Conservation (phyloP, 2,113 vertebrate genomes). For the Tiliqua scincoides region DNA sequence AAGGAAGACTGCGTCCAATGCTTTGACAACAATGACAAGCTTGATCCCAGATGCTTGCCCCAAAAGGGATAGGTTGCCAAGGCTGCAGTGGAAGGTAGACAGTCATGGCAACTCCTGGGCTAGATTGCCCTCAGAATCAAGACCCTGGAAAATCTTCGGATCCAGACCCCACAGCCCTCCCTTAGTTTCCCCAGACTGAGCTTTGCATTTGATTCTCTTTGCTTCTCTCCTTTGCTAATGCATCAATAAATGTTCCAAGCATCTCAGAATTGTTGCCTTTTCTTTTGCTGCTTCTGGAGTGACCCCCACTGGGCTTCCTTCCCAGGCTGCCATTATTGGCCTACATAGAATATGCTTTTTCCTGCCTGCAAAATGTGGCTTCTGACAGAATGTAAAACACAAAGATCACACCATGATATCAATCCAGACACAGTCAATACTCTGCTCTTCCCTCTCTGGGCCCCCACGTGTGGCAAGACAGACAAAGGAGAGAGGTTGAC, state of each 20-base stretch:
- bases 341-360: no score
- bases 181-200: background rate
- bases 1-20: background rate
- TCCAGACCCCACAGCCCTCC: no score
- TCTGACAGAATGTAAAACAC: no score
- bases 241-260: background rate
- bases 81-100: no score
- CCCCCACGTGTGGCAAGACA: no score
- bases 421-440: no score
- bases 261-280: background rate
- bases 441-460: no score
- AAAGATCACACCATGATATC: no score
- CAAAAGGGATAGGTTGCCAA: background rate
- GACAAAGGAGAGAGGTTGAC: no score
- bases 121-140: background rate
- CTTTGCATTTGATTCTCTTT: background rate
- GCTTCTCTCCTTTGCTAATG: background rate
- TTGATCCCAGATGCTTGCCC: background rate
- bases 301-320: background rate
- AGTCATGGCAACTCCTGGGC: background rate
- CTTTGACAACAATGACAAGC: background rate
- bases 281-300: background rate
- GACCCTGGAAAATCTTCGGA: no score
- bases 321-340: no score
- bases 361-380: no score